Evolutionary conservation across 2,888 invertebrate species (phyloP).

Genomic region (Mythimna ferrago): DNA sequence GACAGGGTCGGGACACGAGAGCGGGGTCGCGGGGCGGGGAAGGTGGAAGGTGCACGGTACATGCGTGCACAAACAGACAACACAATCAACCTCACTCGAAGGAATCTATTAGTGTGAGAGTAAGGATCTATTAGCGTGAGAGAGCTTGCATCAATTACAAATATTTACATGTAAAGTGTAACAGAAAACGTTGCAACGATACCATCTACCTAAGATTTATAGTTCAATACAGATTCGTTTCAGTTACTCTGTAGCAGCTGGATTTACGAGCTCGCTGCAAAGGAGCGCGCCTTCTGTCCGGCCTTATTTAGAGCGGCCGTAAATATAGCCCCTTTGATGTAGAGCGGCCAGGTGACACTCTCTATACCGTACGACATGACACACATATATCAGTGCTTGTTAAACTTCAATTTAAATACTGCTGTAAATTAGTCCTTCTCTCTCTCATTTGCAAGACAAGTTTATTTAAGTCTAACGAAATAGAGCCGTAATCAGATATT

Average conservation of each 20-base stretch:
- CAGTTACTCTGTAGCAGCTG: conserved; percentile 2
- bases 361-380: neutral
- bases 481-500: neutral
- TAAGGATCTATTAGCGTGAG: too few relatives aligned
- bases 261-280: conserved; percentile 10
- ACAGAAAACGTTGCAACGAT: neutral
- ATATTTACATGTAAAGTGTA: neutral
- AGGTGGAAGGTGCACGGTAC: neutral
- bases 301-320: conserved; percentile 19
- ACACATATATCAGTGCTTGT: conserved; percentile 35
- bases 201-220: neutral
- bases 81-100: too few relatives aligned
- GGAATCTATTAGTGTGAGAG: too few relatives aligned
- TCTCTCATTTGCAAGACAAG: conserved; percentile 24
- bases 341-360: conserved; percentile 38
- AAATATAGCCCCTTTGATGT: conserved; percentile 59
- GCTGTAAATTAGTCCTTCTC: conserved; percentile 26
- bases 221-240: conserved; percentile 23
- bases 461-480: conserved; percentile 36
- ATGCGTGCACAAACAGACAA: neutral
- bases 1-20: neutral
- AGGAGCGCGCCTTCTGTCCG: conserved; percentile 10
- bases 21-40: neutral
- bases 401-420: conserved; percentile 26
- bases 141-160: neutral